Conservation (phyloP, 2,888 invertebrate species). For the Amiota minor region DNA sequence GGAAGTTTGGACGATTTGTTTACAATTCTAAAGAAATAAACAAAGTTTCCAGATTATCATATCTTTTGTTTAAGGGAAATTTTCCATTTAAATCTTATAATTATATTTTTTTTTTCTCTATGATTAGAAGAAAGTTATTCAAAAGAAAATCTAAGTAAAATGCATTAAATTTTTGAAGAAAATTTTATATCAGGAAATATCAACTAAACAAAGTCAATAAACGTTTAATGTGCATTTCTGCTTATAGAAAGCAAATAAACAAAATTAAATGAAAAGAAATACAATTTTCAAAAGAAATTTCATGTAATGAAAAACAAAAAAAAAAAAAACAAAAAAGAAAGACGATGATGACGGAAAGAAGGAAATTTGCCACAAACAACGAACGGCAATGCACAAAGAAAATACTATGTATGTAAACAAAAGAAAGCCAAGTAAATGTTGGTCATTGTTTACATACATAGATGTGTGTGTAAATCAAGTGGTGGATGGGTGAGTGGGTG, state of each 20-base stretch:
- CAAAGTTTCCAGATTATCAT: too few relatives aligned
- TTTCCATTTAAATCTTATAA: too few relatives aligned
- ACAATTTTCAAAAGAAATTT: conserved; percentile 29
- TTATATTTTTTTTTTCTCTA: too few relatives aligned
- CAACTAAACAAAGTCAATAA: conserved; percentile 14
- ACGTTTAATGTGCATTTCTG: conserved; percentile 15
- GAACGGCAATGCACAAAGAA: background rate
- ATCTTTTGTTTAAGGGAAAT: too few relatives aligned
- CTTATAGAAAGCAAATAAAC: background rate
- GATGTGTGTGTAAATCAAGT: too few relatives aligned
- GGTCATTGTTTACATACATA: background rate
- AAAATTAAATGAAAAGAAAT: conserved; percentile 32
- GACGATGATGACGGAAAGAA: conserved; percentile 42
- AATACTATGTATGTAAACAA: background rate
- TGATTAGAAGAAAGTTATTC: too few relatives aligned
- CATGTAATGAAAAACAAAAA: conserved; percentile 43
- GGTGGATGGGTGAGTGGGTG: background rate
- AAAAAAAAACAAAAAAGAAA: conserved; percentile 34
- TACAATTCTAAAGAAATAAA: too few relatives aligned
- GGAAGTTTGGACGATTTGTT: too few relatives aligned
- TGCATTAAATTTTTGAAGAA: too few relatives aligned
- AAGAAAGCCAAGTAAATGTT: conserved; percentile 6
- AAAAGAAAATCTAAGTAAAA: too few relatives aligned
- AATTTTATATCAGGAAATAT: too few relatives aligned
- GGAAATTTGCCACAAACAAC: conserved; percentile 24